These are phyloP conservation scores for Crocodylus rhombifer DNA, from an alignment of 2,797 vertebrate genomes.

Conservation along the genomic window DNA sequence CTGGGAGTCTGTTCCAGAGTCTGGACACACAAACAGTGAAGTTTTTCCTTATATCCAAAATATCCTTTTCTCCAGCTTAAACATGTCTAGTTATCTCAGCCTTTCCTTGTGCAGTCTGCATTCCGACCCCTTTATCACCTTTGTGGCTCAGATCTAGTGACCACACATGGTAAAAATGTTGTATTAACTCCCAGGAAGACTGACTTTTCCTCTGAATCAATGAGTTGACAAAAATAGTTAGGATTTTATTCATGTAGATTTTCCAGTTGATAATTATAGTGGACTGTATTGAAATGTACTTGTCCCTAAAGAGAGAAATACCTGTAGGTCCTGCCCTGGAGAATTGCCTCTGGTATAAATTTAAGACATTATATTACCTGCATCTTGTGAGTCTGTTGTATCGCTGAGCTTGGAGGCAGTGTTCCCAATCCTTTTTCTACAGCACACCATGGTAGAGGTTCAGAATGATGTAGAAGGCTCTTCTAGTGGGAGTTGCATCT, in stretches of 20 bases:
- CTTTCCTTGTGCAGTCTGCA: too few relatives aligned
- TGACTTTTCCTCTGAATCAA: background rate
- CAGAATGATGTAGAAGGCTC: background rate
- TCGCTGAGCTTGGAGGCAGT: background rate
- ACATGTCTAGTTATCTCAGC: too few relatives aligned
- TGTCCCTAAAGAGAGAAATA: background rate
- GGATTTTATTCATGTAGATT: background rate
- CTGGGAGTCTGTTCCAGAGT: too few relatives aligned
- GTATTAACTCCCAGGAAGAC: background rate
- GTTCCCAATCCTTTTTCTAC: background rate
- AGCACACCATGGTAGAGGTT: background rate
- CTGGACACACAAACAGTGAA: too few relatives aligned
- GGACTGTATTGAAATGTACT: background rate
- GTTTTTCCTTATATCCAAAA: too few relatives aligned
- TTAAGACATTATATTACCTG: background rate
- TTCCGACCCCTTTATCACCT: too few relatives aligned
- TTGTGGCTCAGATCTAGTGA: background rate
- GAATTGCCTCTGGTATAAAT: background rate
- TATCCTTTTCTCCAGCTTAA: too few relatives aligned
- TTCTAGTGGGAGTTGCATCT: background rate
- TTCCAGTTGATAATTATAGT: background rate
- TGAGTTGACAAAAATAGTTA: background rate
- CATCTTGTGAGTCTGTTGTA: background rate
- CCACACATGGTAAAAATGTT: background rate
- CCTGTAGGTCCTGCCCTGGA: background rate